Percentiles rank a stretch among this genome's conserved stretches.
Conservation (phyloP, 1,140 invertebrate species). For the Mactra quadrangularis region DNA sequence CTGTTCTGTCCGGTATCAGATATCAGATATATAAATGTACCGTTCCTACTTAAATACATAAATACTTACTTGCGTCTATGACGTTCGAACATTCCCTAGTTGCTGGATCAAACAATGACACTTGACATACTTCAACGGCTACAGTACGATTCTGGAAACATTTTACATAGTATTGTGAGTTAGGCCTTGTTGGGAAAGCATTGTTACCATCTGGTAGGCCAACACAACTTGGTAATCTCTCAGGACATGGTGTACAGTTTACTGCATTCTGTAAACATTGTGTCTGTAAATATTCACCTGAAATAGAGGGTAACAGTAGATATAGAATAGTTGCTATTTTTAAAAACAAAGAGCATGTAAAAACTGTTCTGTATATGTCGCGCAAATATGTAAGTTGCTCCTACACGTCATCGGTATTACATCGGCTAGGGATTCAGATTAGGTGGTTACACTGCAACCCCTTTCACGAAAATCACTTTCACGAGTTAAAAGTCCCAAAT, state of each 20-base stretch:
- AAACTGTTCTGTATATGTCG: no score
- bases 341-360: no score
- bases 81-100: conserved; percentile 65
- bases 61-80: conserved; percentile 67
- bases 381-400: no score
- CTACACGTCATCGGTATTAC: no score
- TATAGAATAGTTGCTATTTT: background rate
- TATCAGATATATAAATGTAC: no score
- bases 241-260: conserved; percentile 70
- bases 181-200: conserved; percentile 66
- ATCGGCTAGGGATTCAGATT: no score
- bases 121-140: conserved; percentile 72
- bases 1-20: no score
- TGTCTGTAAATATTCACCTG: conserved; percentile 77
- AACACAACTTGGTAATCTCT: conserved; percentile 72
- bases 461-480: no score
- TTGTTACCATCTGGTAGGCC: conserved; percentile 67
- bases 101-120: conserved; percentile 68
- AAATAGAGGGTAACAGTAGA: background rate
- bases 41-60: no score
- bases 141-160: conserved; percentile 73
- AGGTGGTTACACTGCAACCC: no score
- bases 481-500: no score
- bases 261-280: conserved; percentile 68
- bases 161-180: conserved; percentile 71